Evolutionary conservation across 2,888 invertebrate genomes (phyloP).

Genomic region (Melanostoma mellinum): DNA sequence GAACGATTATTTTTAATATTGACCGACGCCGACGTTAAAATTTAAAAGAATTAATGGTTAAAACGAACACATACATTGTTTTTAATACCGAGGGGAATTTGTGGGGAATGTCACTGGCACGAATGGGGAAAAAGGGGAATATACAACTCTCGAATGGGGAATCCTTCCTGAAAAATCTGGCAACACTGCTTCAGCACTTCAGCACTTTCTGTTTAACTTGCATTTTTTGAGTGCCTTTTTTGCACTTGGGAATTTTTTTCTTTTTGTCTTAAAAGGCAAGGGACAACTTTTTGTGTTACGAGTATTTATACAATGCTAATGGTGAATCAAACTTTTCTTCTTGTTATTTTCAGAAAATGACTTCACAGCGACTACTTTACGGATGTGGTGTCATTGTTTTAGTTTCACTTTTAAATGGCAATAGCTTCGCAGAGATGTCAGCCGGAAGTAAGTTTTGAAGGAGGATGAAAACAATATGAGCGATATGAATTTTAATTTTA

Average conservation of each 20-base stretch:
- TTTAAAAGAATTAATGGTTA: too few relatives aligned
- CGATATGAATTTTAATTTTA: background rate
- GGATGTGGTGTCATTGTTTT: slow-evolving; percentile 65
- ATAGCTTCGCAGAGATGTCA: slow-evolving; percentile 74
- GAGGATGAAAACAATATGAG: background rate
- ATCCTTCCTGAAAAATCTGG: too few relatives aligned
- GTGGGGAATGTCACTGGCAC: too few relatives aligned
- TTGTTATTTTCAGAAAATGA: slow-evolving; percentile 64
- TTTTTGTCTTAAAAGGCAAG: background rate
- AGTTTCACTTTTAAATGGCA: slow-evolving; percentile 55
- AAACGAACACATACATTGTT: too few relatives aligned
- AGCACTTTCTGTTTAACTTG: slow-evolving; percentile 51
- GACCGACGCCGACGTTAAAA: too few relatives aligned
- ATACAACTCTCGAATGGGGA: too few relatives aligned
- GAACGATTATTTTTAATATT: too few relatives aligned
- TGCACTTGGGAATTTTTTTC: background rate
- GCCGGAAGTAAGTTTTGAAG: slow-evolving; percentile 71
- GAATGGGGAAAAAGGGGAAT: too few relatives aligned
- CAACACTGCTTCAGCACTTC: slow-evolving; percentile 43
- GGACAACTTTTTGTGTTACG: slow-evolving; percentile 39
- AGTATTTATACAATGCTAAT: slow-evolving; percentile 50
- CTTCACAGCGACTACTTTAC: slow-evolving; percentile 64
- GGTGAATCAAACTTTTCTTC: slow-evolving; percentile 51
- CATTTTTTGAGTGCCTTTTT: slow-evolving; percentile 43
- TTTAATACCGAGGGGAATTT: too few relatives aligned